Conservation (phyloP, 2,888 invertebrate genomes). For the Mycalesis mineus region DNA sequence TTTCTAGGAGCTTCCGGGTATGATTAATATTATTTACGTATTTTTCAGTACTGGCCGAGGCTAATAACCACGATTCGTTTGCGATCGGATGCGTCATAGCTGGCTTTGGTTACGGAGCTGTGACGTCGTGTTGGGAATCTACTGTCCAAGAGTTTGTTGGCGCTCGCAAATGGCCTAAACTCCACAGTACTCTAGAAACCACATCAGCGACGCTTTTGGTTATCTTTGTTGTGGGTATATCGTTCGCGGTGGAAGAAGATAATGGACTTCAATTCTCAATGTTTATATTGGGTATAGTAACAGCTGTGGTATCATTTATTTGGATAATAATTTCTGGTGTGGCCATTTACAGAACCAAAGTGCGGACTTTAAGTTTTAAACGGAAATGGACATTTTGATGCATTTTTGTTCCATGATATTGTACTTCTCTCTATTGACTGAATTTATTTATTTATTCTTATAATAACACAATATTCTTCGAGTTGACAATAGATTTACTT, state of each 20-base stretch:
- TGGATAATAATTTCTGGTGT: conserved; percentile 54
- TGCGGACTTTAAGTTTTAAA: conserved; percentile 44
- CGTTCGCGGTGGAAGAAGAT: conserved; percentile 46
- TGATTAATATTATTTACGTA: neutral
- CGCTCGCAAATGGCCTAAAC: conserved; percentile 66
- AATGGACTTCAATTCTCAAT: conserved; percentile 53
- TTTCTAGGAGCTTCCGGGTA: neutral
- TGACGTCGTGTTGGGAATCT: conserved; percentile 67
- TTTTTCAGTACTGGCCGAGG: conserved; percentile 56
- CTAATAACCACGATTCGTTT: conserved; percentile 63
- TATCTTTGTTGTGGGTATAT: conserved; percentile 49
- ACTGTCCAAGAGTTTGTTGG: conserved; percentile 70
- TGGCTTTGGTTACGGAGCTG: conserved; percentile 71
- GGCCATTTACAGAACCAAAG: conserved; percentile 51
- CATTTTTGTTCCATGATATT: neutral
- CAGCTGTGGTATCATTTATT: conserved; percentile 48
- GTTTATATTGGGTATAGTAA: conserved; percentile 51
- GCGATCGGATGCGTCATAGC: conserved; percentile 71
- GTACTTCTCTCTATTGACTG: conserved; percentile 3
- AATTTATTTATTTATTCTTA: neutral
- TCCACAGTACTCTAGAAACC: conserved; percentile 70
- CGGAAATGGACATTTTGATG: conserved; percentile 28
- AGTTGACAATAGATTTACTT: neutral
- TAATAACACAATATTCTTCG: neutral
- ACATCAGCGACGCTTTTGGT: conserved; percentile 55